These are phyloP conservation scores for Agonum fuliginosum DNA, from an alignment of 2,888 invertebrate genomes.

Conservation along the genomic window DNA sequence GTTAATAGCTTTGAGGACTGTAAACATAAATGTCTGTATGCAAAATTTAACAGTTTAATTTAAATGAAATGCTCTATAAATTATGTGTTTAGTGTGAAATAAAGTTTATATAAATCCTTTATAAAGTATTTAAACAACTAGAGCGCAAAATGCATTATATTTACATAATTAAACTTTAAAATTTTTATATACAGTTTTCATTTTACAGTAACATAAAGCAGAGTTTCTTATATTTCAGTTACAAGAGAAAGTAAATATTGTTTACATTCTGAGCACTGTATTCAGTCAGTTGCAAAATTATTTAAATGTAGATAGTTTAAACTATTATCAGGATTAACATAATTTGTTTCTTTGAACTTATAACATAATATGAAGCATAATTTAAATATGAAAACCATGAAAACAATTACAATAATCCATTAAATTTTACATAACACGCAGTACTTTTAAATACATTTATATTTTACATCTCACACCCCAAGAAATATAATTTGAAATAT, in stretches of 20 bases:
- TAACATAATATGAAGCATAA: no score
- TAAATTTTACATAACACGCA: no score
- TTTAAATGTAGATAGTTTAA: not conserved
- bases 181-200: not conserved
- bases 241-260: conserved; percentile 7
- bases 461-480: no score
- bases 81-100: not conserved
- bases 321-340: no score
- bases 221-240: not conserved
- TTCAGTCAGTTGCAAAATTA: not conserved
- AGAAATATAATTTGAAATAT: no score
- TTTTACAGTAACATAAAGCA: not conserved
- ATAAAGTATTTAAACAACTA: not conserved
- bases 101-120: not conserved
- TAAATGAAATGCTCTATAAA: not conserved
- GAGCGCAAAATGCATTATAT: not conserved
- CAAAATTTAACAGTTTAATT: not conserved
- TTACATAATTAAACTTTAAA: conserved; percentile 9
- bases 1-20: not conserved
- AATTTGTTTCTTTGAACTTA: no score
- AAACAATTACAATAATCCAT: no score
- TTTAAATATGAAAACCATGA: no score
- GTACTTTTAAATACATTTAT: no score
- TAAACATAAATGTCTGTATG: no score
- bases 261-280: not conserved